Base-by-base conservation (phyloP, 2,888 invertebrate genomes). In the Agrochola macilenta region DNA sequence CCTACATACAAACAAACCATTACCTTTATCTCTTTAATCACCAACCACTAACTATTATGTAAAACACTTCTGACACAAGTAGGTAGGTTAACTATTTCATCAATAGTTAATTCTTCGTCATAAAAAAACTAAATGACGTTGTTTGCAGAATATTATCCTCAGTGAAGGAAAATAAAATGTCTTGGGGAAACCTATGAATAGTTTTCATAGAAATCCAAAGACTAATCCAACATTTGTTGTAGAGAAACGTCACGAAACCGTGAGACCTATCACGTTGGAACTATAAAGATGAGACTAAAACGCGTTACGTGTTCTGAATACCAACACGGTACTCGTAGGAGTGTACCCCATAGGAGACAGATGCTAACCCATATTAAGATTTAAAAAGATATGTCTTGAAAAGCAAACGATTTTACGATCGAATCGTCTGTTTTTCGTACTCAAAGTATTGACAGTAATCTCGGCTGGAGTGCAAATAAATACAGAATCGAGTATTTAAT, bases 261-360 rank as follows among this genome's bases (percentile, higher is more conserved):
- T 74, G 69, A 82, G 78, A 83, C 65, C 78, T 61, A 82, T 78
- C 83, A 83, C 86, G 83, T 86, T 83, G 78, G 43, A 73, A 78
- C 83, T 74, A 83, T 86, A 86, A 86, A 86, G 83, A 86, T 75
- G 83, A 72, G 54, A 58, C 74, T 86, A 78, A 82, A 74, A 69
- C 83, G 61, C 65, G 12, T 54, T 63, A 79, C 83, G 23, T 66
- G 61, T 23, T 57, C 65, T 70, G 86, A 83, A 83, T 83, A 74
- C 61, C 23, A 82, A 86, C 57, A 66, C 74, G 11, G 7, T n/a
- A n/a, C n/a, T n/a, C n/a, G n/a, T n/a, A 46, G 7, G 11, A 72
- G 20, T 61, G 23, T 58, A 65, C 46, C 61, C 39, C 39, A 54
- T 69, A 64, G 7, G 43, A 82, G 73, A 74, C 76, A 69, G 52